phyloP scores from a whole-genome alignment of 2,888 invertebrate species.

The Microplitis deprimator region DNA sequence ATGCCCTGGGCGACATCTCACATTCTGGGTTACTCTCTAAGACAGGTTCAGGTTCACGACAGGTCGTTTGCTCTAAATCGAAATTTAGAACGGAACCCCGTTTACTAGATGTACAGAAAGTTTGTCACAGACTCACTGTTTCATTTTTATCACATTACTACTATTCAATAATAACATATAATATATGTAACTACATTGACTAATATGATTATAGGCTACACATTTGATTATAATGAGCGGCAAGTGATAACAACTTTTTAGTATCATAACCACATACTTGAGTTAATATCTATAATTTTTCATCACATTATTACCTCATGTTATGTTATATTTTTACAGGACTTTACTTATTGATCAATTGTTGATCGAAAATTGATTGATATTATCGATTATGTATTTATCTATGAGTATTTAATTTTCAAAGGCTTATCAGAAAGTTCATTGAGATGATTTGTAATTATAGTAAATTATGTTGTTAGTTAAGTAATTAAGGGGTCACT shows the following conservation, averaged over 20 bases:
- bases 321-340: too few relatives aligned
- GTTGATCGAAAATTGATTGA: too few relatives aligned
- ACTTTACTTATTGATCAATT: too few relatives aligned
- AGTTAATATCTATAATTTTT: too few relatives aligned
- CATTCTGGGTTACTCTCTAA: conserved; percentile 60
- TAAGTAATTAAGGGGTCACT: too few relatives aligned
- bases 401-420: too few relatives aligned
- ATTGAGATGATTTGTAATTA: too few relatives aligned
- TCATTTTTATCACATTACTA: neutral
- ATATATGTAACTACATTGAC: neutral
- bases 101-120: conserved; percentile 16
- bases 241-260: neutral
- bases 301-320: neutral
- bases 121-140: neutral
- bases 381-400: too few relatives aligned
- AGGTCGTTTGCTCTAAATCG: conserved; percentile 38
- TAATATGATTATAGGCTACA: neutral
- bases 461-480: too few relatives aligned
- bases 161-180: neutral
- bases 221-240: neutral
- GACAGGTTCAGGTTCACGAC: conserved; percentile 40
- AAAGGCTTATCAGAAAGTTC: too few relatives aligned
- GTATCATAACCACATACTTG: too few relatives aligned
- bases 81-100: conserved; percentile 36
- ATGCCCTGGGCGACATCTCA: conserved; percentile 57